Evolutionary conservation across 1,140 invertebrate species (phyloP), one percentile per base, ranked within the genome.

Genomic region (Bradynema listronoti): DNA sequence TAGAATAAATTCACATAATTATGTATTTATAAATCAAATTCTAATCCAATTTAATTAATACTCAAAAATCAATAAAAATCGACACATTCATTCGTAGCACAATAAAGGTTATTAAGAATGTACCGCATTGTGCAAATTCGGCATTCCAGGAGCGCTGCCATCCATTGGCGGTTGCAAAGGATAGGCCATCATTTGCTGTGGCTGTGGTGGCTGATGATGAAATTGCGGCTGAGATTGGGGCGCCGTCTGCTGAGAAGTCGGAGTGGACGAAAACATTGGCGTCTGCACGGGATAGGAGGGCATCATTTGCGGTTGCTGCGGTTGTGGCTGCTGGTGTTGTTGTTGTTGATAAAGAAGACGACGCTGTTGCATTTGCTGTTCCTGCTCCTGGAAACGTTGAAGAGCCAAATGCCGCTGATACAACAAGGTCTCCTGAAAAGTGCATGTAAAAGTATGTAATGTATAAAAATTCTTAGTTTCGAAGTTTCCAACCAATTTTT

Each of bases 391-490:
- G 55, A 75, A 78, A 46, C 67, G 63, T 53, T 76, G 73, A 14
- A 78, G 47, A 36, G 73, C 75, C 30, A 55, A 14, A 29, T 75
- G 62, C 29, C 73, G 61, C 52, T 78, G 71, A 41, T 72, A 50
- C 25, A 78, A 22, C 9, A 76, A 55, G 75, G 76, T 76, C 50
- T 75, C 75, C 72, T 74, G 22, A 49, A 74, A 65, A 24, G n/a
- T 43, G 56, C 14, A 16, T 3, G n/a, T n/a, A n/a, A n/a, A n/a
- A n/a, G n/a, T n/a, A n/a, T n/a, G n/a, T n/a, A n/a, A n/a, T n/a
- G n/a, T n/a, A n/a, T n/a, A n/a, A n/a, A n/a, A n/a, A n/a, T n/a
- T n/a, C n/a, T n/a, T n/a, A n/a, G n/a, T n/a, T n/a, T n/a, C n/a
- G n/a, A n/a, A n/a, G n/a, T n/a, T n/a, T n/a, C n/a, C n/a, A n/a